A percentile compares a stretch with the other conserved stretches of the same genome.
These are phyloP conservation scores for Dasyprocta punctata DNA, from an alignment of 2,113 vertebrate genomes.

Conservation along the genomic window DNA sequence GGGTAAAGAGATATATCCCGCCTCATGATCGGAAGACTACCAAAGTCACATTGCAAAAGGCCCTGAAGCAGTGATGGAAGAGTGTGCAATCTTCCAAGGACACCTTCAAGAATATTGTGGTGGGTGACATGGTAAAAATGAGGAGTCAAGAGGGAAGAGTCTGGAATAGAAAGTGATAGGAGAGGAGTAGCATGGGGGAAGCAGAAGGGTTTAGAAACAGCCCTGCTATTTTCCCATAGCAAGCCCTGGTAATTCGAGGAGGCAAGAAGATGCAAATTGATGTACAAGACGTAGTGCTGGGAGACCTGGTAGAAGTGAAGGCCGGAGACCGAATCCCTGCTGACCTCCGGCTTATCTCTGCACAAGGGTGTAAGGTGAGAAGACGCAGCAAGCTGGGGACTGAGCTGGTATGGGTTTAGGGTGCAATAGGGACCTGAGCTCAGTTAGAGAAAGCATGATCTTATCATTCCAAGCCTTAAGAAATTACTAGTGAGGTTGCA, in stretches of 20 bases:
- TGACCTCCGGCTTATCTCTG: conserved; percentile 90
- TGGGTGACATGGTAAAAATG: neutral
- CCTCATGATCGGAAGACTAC: neutral
- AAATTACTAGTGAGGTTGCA: neutral
- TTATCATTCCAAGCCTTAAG: conserved; percentile 80
- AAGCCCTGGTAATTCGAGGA: conserved; percentile 91
- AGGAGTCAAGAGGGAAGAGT: neutral
- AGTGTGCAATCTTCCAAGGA: neutral
- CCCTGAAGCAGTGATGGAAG: neutral
- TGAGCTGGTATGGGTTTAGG: neutral
- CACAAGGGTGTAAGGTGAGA: conserved; percentile 91
- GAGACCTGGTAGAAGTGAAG: conserved; percentile 93
- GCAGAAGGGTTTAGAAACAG: neutral
- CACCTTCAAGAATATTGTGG: neutral
- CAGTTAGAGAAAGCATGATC: conserved; percentile 83
- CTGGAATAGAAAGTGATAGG: neutral
- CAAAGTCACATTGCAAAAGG: neutral
- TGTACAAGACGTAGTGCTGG: conserved; percentile 88
- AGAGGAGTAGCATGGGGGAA: rapidly evolving
- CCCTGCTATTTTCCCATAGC: conserved; percentile 75
- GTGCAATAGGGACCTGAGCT: neutral
- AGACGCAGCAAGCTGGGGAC: neutral
- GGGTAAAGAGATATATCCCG: neutral
- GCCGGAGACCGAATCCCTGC: conserved; percentile 92
- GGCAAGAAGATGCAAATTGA: conserved; percentile 90